These are phyloP conservation scores for Onychomys torridus DNA, from an alignment of 2,797 vertebrate species.

Conservation along the genomic window DNA sequence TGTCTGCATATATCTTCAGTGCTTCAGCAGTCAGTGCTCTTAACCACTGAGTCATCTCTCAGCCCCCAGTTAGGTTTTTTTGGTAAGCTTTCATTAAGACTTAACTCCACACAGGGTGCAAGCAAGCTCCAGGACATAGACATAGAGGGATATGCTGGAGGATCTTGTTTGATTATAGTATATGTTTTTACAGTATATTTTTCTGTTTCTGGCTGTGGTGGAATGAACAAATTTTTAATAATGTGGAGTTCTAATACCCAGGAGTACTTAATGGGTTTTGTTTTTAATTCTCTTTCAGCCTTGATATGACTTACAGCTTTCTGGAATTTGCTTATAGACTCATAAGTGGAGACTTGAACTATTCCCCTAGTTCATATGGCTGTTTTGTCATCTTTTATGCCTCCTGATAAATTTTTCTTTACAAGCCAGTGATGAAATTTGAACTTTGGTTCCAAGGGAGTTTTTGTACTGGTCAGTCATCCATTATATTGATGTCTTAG, in stretches of 20 bases:
- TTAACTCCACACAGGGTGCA: not conserved
- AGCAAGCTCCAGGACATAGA: conserved; percentile 49
- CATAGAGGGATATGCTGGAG: not conserved
- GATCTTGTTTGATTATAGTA: conserved; percentile 45
- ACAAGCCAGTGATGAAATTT: conserved; percentile 73
- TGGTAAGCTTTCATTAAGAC: conserved; percentile 49
- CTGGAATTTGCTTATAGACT: conserved; percentile 81
- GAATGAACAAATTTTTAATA: conserved; percentile 76
- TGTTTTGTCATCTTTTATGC: conserved; percentile 78
- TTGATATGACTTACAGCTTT: conserved; percentile 77
- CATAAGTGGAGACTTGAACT: conserved; percentile 78
- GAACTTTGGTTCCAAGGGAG: conserved; percentile 72
- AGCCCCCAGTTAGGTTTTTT: not conserved
- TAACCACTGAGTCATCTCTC: not conserved
- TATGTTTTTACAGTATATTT: conserved; percentile 66
- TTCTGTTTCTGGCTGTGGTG: conserved; percentile 59
- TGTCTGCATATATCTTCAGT: not conserved
- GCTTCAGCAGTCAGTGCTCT: not conserved
- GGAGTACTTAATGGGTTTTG: conserved; percentile 74
- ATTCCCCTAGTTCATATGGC: conserved; percentile 77
- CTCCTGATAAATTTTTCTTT: conserved; percentile 74
- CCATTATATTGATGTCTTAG: conserved; percentile 73
- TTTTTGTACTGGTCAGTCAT: conserved; percentile 67
- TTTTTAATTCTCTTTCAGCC: conserved; percentile 73
- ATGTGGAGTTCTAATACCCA: conserved; percentile 74